Base-by-base conservation (phyloP, 2,888 invertebrate genomes). In the Leucania comma region DNA sequence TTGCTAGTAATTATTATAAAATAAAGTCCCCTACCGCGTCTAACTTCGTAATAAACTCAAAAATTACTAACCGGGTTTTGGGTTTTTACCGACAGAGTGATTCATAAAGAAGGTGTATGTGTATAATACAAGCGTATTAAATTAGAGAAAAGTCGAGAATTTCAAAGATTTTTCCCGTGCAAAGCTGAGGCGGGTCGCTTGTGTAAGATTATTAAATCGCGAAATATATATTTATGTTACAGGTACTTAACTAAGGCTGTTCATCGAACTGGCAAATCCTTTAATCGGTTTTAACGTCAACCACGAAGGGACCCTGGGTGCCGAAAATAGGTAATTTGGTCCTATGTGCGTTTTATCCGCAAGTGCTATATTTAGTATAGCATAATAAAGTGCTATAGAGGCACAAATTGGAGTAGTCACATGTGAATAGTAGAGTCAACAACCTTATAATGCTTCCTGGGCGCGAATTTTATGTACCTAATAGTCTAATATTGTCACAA, bases 281-380 rank as follows among this genome's bases (percentile, higher is more conserved):
- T 62, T 75, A 75, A 75, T 70, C 78, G 62, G 51, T 50, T 51
- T 63, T 77, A 56, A 60, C 50, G 75, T 76, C 74, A 80, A 60
- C 58, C 60, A 58, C 64, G 72, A 50, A 77, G 74, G 76, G 58
- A 63, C 63, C 29, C 46, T 10, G 53, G n/a, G 1, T 48, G 60
- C 58, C 75, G 24, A 80, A 78, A 80, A 80, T 80, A 77, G 57
- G 32, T 6, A 24, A n/a, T 32, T 48, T 64, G 22, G 62, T 9
- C 42, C 38, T 32, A 35, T 48, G 51, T 38, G 42, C 60, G 50
- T 68, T 79, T 75, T 68, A 62, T 68, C 29, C 80, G 42, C 17
- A 14, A 38, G 38, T 38, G 57, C 64, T 80, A 59, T 62, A 68
- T 63, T 68, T 53, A 54, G 60, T 63, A 68, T 68, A 24, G 62